These are phyloP conservation scores for Miichthys miiuy DNA, from an alignment of 2,797 vertebrate genomes.

Conservation along the genomic window DNA sequence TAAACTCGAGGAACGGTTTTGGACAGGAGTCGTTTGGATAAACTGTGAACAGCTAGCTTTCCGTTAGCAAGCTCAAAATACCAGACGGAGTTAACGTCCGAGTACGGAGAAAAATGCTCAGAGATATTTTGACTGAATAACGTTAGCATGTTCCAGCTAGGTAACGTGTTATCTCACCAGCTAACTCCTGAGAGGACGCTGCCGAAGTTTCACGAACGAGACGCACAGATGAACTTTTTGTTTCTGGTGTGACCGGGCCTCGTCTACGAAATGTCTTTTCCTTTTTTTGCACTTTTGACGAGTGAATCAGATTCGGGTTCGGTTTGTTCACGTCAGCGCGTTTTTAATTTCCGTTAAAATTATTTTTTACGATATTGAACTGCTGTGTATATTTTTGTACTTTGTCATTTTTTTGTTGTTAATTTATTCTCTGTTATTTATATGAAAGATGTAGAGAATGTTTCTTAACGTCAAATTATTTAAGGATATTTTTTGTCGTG, in stretches of 20 bases:
- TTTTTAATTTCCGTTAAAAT: slow-evolving; percentile 49
- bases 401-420: slow-evolving; percentile 72
- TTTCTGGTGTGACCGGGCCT: slow-evolving; percentile 60
- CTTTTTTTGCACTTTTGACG: slow-evolving; percentile 64
- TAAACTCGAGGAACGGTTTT: too few species aligned
- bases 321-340: slow-evolving; percentile 40
- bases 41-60: background rate
- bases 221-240: background rate
- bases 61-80: background rate
- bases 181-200: too few species aligned
- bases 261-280: slow-evolving; percentile 4
- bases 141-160: background rate
- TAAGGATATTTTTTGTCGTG: slow-evolving; percentile 80
- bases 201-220: background rate
- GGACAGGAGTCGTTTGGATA: too few species aligned
- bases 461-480: slow-evolving; percentile 83
- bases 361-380: slow-evolving; percentile 71
- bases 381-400: slow-evolving; percentile 86
- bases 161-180: background rate
- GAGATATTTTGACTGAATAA: background rate
- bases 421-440: slow-evolving; percentile 88
- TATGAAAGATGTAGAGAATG: slow-evolving; percentile 85
- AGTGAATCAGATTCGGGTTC: slow-evolving; percentile 42
- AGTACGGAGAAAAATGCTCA: background rate
- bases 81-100: too few species aligned